Conservation (phyloP, 37 sponge, comb jelly and placozoan species). For the Sycon ciliatum region DNA sequence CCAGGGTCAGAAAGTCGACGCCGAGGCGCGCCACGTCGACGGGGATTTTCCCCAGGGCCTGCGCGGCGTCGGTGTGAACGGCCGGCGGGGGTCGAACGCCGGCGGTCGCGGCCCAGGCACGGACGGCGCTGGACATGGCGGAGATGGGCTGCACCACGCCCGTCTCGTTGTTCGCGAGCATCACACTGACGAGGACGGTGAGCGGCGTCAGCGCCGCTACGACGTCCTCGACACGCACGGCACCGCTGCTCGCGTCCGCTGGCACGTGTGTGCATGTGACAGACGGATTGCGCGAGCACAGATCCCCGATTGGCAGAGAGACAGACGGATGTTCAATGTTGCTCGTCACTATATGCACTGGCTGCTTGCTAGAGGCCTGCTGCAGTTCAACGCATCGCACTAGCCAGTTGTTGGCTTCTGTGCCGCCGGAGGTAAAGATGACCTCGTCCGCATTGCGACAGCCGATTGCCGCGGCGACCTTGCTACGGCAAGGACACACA, state of each 20-base stretch:
- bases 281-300: conserved; percentile 1
- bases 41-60: conserved; percentile 69
- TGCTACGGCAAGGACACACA: neutral
- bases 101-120: neutral
- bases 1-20: conserved; percentile 76
- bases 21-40: conserved; percentile 56
- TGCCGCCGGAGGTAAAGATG: conserved; percentile 75
- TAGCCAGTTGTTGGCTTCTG: conserved; percentile 66
- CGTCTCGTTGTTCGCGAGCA: conserved; percentile 91
- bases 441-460: conserved; percentile 33
- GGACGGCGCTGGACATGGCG: conserved; percentile 36
- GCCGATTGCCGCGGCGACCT: neutral
- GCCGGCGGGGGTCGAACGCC: neutral
- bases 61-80: conserved; percentile 44
- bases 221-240: conserved; percentile 34
- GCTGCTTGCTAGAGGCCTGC: neutral
- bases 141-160: conserved; percentile 60
- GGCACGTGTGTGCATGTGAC: conserved; percentile 25
- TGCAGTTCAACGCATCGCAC: conserved; percentile 25
- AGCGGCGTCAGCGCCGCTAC: conserved; percentile 37
- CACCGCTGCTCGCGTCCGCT: conserved; percentile 28
- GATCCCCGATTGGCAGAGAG: conserved; percentile 9
- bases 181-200: conserved; percentile 58
- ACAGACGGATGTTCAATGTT: conserved; percentile 80
- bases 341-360: conserved; percentile 60